These are phyloP conservation scores for Phengaris alcon DNA, from an alignment of 2,888 invertebrate species.

Conservation along the genomic window DNA sequence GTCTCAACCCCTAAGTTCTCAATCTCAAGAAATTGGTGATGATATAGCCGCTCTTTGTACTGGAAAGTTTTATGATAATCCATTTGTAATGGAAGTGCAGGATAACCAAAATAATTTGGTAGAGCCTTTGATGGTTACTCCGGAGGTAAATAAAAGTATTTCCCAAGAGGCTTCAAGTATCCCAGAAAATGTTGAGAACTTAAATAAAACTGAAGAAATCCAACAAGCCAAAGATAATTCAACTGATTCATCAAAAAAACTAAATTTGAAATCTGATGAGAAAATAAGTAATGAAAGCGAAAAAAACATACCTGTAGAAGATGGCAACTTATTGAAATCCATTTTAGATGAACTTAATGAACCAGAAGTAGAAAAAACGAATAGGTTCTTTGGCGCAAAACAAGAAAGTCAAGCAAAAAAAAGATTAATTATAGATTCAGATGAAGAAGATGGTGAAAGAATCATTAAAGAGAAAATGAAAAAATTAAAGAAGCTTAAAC, in stretches of 20 bases:
- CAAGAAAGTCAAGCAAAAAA: slow-evolving; percentile 50
- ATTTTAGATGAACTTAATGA: slow-evolving; percentile 65
- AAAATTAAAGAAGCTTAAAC: slow-evolving; percentile 59
- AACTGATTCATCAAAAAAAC: slow-evolving; percentile 24
- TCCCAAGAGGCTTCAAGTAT: not conserved
- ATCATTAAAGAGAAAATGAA: slow-evolving; percentile 53
- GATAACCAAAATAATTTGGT: slow-evolving; percentile 12
- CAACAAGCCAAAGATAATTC: not conserved
- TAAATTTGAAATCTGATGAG: slow-evolving; percentile 15
- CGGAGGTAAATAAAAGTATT: not conserved
- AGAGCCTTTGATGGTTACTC: not conserved
- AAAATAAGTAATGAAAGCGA: slow-evolving; percentile 31
- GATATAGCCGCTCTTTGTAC: slow-evolving; percentile 78
- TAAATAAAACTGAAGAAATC: not conserved
- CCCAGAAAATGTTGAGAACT: not conserved
- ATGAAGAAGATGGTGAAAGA: slow-evolving; percentile 55
- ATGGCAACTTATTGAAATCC: slow-evolving; percentile 48
- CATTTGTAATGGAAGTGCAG: slow-evolving; percentile 53
- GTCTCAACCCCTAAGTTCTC: slow-evolving; percentile 54
- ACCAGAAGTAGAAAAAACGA: slow-evolving; percentile 53
- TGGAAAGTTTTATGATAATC: slow-evolving; percentile 76
- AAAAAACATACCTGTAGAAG: slow-evolving; percentile 35
- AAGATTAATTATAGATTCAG: slow-evolving; percentile 67
- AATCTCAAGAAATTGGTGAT: slow-evolving; percentile 64
- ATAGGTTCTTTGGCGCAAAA: slow-evolving; percentile 53